Percentiles rank a stretch among this genome's conserved stretches.
phyloP scores from a whole-genome alignment of 1,140 invertebrate species.

The Saxidomus purpurata region DNA sequence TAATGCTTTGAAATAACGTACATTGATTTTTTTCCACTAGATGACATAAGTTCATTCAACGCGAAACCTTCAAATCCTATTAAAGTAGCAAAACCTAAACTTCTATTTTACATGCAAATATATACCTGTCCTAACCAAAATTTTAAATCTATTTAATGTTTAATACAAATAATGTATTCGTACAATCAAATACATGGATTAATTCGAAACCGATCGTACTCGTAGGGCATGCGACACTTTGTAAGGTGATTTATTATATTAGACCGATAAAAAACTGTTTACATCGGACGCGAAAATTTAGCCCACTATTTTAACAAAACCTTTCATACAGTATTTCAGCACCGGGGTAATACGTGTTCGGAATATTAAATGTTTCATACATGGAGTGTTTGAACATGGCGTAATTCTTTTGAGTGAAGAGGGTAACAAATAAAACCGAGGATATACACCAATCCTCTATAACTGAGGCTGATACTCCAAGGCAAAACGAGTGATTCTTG shows the following conservation, averaged over 20 bases:
- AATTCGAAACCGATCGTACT: conserved; percentile 7
- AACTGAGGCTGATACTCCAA: neutral
- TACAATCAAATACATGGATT: conserved; percentile 32
- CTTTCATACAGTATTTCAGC: neutral
- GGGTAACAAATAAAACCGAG: neutral
- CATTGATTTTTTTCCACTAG: conserved; percentile 5
- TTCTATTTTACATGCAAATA: neutral
- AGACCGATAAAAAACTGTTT: conserved; percentile 2
- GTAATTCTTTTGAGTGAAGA: neutral
- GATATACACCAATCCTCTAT: neutral
- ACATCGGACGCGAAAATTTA: conserved; percentile 9
- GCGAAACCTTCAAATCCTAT: neutral
- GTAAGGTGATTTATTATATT: neutral
- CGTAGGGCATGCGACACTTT: conserved; percentile 4
- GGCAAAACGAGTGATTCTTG: neutral
- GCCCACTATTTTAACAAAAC: neutral
- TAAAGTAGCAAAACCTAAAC: neutral
- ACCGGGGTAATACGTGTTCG: neutral
- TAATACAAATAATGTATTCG: conserved; percentile 30
- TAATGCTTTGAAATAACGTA: neutral
- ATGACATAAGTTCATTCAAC: conserved; percentile 26
- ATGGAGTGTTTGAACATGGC: neutral
- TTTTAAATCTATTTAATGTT: conserved; percentile 17
- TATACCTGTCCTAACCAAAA: neutral
- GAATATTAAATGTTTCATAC: conserved; percentile 13